Percentiles rank a stretch among this genome's conserved stretches.
phyloP scores from a whole-genome alignment of 1,140 invertebrate genomes.

The Brachionus koreanus region DNA sequence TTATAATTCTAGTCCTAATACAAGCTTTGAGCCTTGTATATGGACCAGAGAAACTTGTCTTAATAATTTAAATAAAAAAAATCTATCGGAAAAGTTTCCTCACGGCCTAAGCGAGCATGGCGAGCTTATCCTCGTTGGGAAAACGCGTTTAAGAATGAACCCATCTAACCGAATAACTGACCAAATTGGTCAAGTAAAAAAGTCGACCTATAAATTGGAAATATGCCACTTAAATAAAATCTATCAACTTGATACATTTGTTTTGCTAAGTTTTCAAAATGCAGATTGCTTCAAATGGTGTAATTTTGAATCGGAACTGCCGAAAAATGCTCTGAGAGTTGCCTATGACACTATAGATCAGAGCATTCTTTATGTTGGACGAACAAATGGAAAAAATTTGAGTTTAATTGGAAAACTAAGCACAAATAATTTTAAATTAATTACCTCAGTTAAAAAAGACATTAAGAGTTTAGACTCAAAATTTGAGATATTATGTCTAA shows the following conservation, averaged over 20 bases:
- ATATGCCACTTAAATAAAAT: slow-evolving; percentile 32
- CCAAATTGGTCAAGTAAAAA: slow-evolving; percentile 16
- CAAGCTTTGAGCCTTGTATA: not conserved
- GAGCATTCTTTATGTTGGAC: not conserved
- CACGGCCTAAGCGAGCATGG: not conserved
- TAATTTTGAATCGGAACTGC: not conserved
- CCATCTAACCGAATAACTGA: slow-evolving; percentile 12
- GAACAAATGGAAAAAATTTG: not conserved
- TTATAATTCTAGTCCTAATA: not conserved
- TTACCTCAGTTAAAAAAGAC: not conserved
- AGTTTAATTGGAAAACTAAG: not conserved
- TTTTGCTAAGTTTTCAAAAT: not conserved
- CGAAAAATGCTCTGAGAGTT: not conserved
- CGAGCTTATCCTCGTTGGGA: not conserved
- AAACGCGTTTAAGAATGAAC: not conserved
- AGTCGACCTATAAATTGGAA: not conserved
- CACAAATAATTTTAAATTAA: not conserved
- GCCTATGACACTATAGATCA: not conserved
- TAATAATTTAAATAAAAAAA: not conserved
- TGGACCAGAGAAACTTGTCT: slow-evolving; percentile 21
- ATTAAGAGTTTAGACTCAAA: slow-evolving; percentile 5
- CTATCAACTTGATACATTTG: slow-evolving; percentile 5
- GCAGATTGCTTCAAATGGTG: not conserved
- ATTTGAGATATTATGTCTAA: not conserved
- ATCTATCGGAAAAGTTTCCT: not conserved